These are phyloP conservation scores for Drosophila yooni DNA, from an alignment of 2,888 invertebrate species.

Conservation along the genomic window DNA sequence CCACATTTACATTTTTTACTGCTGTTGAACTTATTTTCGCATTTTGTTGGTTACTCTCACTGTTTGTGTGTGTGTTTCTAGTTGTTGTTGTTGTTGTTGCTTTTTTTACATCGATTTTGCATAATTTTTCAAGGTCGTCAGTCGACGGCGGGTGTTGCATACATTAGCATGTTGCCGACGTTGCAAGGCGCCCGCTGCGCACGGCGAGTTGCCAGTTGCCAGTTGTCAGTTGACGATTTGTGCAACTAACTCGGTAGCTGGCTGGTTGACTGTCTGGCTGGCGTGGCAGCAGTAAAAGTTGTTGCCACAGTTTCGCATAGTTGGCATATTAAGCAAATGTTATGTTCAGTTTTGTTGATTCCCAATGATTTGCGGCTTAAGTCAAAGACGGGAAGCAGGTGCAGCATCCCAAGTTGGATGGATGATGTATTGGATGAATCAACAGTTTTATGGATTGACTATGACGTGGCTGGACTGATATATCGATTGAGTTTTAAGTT, in stretches of 20 bases:
- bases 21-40: slow-evolving; percentile 76
- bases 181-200: slow-evolving; percentile 65
- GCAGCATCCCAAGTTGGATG: slow-evolving; percentile 8
- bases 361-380: slow-evolving; percentile 52
- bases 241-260: slow-evolving; percentile 55
- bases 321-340: slow-evolving; percentile 68
- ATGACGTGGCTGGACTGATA: not conserved
- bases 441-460: slow-evolving; percentile 14
- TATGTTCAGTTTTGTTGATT: slow-evolving; percentile 57
- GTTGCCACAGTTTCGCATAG: slow-evolving; percentile 74
- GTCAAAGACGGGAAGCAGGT: slow-evolving; percentile 20
- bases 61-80: slow-evolving; percentile 47
- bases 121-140: slow-evolving; percentile 84
- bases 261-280: slow-evolving; percentile 6
- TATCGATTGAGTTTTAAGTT: not conserved
- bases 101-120: slow-evolving; percentile 83
- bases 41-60: slow-evolving; percentile 66
- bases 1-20: slow-evolving; percentile 79
- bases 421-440: slow-evolving; percentile 11
- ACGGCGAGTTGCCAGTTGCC: slow-evolving; percentile 21
- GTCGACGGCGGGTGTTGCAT: slow-evolving; percentile 80
- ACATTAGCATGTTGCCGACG: slow-evolving; percentile 79
- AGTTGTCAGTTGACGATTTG: slow-evolving; percentile 48
- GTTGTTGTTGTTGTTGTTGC: slow-evolving; percentile 29
- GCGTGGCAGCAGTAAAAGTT: slow-evolving; percentile 59